A percentile compares a stretch with the other conserved stretches of the same genome.
Conservation (phyloP, 2,797 vertebrate species). For the Trematocara caparti region DNA sequence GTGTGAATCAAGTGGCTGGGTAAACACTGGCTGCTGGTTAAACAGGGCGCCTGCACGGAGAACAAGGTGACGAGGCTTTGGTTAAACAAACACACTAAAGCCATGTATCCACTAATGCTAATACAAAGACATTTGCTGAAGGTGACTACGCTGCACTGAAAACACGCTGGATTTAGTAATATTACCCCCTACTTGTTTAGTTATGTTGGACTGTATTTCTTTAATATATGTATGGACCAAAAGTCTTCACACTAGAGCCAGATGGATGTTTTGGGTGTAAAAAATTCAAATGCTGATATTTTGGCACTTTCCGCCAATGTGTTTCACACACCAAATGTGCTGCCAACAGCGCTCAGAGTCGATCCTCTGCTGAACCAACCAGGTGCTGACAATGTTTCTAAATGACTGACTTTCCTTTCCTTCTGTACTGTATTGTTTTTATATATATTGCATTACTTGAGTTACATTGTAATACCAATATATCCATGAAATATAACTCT, state of each 20-base stretch:
- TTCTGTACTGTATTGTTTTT: background rate
- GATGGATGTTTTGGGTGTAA: background rate
- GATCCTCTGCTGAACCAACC: background rate
- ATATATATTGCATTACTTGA: background rate
- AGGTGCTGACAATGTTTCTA: background rate
- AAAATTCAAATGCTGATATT: background rate
- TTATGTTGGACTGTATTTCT: background rate
- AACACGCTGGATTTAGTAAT: background rate
- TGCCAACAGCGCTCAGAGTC: background rate
- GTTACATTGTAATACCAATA: background rate
- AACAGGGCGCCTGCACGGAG: slow-evolving; percentile 42
- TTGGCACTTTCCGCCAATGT: background rate
- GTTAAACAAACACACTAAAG: slow-evolving; percentile 65
- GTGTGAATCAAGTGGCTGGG: slow-evolving; percentile 55
- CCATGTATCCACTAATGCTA: background rate
- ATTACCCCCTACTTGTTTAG: background rate
- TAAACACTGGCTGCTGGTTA: slow-evolving; percentile 60
- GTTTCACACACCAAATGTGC: background rate
- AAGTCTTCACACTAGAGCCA: background rate
- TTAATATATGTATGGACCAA: background rate
- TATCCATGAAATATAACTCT: background rate
- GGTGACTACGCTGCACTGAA: background rate
- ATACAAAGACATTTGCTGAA: background rate
- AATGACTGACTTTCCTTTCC: background rate
- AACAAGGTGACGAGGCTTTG: slow-evolving; percentile 61